Evolutionary conservation across 2,113 vertebrate genomes (phyloP).

Genomic region (Heloderma charlesbogerti): DNA sequence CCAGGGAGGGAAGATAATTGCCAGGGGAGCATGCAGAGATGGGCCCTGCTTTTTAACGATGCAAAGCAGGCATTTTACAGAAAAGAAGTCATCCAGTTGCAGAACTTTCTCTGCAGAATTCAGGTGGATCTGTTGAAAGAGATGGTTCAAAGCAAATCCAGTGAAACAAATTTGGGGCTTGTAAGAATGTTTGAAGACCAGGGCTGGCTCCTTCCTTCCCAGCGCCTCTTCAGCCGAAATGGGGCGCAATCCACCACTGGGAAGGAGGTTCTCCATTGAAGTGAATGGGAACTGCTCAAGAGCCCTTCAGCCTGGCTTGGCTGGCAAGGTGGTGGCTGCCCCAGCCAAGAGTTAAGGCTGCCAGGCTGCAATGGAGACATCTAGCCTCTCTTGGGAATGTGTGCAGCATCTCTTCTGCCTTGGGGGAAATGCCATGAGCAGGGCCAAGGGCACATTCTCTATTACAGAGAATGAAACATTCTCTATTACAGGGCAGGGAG

Average conservation of each 20-base stretch:
- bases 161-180: background rate
- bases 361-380: background rate
- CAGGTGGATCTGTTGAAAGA: background rate
- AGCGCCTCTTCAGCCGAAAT: too few species aligned
- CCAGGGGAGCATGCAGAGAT: too few species aligned
- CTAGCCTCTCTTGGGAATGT: background rate
- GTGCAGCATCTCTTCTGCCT: background rate
- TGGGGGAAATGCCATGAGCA: background rate
- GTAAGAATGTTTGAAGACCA: too few species aligned
- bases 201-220: background rate
- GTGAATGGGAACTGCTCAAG: background rate
- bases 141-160: too few species aligned
- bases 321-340: too few species aligned
- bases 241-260: background rate
- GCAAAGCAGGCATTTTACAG: background rate
- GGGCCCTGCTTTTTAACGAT: too few species aligned
- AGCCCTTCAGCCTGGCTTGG: background rate
- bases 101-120: background rate
- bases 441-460: background rate
- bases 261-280: background rate
- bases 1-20: background rate
- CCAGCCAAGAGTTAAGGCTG: background rate
- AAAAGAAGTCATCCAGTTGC: background rate
- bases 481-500: background rate
- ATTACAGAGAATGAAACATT: background rate